A percentile compares a stretch with the other conserved stretches of the same genome.
phyloP scores from a whole-genome alignment of 1,140 invertebrate species.

The Heliconius melpomene region DNA sequence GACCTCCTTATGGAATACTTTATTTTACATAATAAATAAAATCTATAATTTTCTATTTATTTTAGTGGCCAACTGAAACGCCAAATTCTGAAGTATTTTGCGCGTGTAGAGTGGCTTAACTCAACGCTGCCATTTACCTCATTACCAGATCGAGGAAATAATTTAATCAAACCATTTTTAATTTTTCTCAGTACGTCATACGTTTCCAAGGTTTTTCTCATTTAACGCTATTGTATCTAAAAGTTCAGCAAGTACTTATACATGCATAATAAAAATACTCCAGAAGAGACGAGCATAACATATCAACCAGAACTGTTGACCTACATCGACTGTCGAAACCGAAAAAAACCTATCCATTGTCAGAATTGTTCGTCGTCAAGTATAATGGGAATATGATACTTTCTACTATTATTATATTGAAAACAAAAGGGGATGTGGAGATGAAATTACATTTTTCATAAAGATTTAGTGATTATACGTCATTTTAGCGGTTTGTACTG shows the following conservation, averaged over 20 bases:
- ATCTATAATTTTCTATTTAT: not conserved
- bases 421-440: slow-evolving; percentile 6
- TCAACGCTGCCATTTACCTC: no score
- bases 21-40: not conserved
- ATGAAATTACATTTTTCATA: slow-evolving; percentile 10
- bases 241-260: not conserved
- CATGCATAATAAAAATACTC: not conserved
- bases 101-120: no score
- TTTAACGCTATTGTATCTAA: not conserved
- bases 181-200: not conserved
- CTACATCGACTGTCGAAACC: slow-evolving; percentile 5
- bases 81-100: no score
- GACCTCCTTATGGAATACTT: not conserved
- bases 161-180: no score
- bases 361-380: slow-evolving; percentile 8
- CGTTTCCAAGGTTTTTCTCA: not conserved
- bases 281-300: not conserved
- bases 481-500: not conserved
- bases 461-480: not conserved
- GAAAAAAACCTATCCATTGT: slow-evolving; percentile 1
- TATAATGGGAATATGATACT: slow-evolving; percentile 13
- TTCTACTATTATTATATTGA: not conserved
- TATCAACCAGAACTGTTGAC: slow-evolving; percentile 6
- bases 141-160: no score
- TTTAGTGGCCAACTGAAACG: no score